Base-by-base conservation (phyloP, 2,888 invertebrate species). In the Standfussiana lucernea region DNA sequence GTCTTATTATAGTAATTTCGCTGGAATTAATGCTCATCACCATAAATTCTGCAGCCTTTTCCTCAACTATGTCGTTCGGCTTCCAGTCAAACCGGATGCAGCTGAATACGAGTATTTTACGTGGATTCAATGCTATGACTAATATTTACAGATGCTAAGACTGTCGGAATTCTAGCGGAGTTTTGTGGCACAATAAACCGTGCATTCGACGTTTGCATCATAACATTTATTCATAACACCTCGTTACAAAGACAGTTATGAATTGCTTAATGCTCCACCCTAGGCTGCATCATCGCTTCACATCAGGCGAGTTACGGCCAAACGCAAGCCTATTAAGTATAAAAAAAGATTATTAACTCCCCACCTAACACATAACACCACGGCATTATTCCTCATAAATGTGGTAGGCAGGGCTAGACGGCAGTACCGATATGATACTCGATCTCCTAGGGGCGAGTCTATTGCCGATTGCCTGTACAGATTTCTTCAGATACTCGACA, bases 181-280 rank as follows among this genome's bases (percentile, higher is more conserved):
- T 66, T 66, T 61, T 72, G 47, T 59, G 42, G 72, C 47, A 67
- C n/a, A 72, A 64, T 78, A 61, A 42, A 62, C 47, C 50, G 67
- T 5, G 72, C 72, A 69, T 72, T 68, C 69, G 45, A 35, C 45
- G 65, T 61, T 50, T 77, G 82, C 82, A 83, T 82, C 83, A 82
- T 85, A 83, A 83, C 69, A 83, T 82, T 74, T 3, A 62, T 42
- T 83, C 81, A 82, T 66, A 82, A 73, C 81, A 79, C 32, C 32
- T 56, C 73, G 11, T 56, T 62, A 72, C 72, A 73, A 61, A 79
- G 72, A 32, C 56, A 66, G 56, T 66, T n/a, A n/a, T n/a, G n/a
- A n/a, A n/a, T n/a, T n/a, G n/a, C n/a, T n/a, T n/a, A n/a, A n/a
- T n/a, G n/a, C n/a, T n/a, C n/a, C n/a, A n/a, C n/a, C n/a, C n/a